Evolutionary conservation across 2,113 vertebrate genomes (phyloP).

Genomic region (Engystomops pustulosus): DNA sequence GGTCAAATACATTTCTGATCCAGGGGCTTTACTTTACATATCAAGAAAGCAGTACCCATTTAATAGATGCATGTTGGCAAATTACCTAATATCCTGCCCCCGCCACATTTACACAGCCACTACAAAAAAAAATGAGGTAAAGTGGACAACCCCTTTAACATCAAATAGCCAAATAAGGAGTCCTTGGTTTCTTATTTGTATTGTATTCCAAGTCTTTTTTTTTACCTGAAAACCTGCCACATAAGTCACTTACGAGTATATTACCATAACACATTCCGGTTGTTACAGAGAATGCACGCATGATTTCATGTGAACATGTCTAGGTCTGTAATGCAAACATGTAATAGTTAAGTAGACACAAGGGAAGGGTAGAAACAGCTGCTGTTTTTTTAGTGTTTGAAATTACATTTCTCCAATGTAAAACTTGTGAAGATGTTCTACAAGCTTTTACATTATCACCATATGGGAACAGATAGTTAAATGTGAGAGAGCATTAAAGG

Average conservation of each 20-base stretch:
- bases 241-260: conserved; percentile 48
- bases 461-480: conserved; percentile 43
- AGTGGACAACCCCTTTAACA: no score
- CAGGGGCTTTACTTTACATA: no score
- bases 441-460: conserved; percentile 33
- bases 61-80: no score
- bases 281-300: background rate
- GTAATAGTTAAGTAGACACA: conserved; percentile 44
- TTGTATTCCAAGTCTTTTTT: no score
- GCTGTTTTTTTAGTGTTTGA: conserved; percentile 5
- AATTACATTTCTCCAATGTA: conserved; percentile 33
- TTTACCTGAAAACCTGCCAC: background rate
- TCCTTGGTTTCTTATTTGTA: no score
- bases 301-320: conserved; percentile 41
- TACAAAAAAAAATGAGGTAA: no score
- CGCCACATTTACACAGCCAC: no score
- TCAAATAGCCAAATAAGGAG: no score
- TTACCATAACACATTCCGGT: conserved; percentile 53
- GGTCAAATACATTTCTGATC: no score
- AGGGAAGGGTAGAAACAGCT: conserved; percentile 43
- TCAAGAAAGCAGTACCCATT: no score
- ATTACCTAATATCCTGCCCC: no score
- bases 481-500: background rate
- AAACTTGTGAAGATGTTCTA: conserved; percentile 40
- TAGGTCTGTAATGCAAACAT: conserved; percentile 30